Percentiles rank a stretch among this genome's conserved stretches.
These are phyloP conservation scores for Drosophila seguyi DNA, from an alignment of 1,140 invertebrate species.

Conservation along the genomic window DNA sequence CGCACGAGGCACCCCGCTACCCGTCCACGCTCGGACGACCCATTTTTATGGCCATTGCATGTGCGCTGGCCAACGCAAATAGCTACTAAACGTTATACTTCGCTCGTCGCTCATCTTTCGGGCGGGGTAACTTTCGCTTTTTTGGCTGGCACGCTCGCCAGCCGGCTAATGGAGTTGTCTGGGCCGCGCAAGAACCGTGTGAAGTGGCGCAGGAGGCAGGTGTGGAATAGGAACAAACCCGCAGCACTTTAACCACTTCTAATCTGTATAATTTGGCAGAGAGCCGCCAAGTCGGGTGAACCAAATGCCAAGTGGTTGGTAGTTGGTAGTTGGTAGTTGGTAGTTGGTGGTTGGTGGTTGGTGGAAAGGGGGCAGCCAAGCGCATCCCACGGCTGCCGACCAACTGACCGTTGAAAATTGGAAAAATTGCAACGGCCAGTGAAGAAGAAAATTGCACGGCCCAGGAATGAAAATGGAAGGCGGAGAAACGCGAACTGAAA, in stretches of 20 bases:
- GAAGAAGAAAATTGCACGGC: constrained; percentile 83
- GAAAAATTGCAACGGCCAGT: constrained; percentile 80
- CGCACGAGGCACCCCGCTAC: constrained; percentile 17
- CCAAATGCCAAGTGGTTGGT: constrained; percentile 4
- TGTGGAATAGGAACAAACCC: constrained; percentile 69
- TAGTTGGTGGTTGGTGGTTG: constrained; percentile 10
- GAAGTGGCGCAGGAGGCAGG: constrained; percentile 51
- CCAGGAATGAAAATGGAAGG: constrained; percentile 23
- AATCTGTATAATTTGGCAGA: constrained; percentile 73
- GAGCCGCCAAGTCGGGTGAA: constrained; percentile 38
- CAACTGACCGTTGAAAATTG: constrained; percentile 85
- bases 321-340: constrained; percentile 16
- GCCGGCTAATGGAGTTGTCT: constrained; percentile 59
- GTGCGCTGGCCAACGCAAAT: constrained; percentile 42
- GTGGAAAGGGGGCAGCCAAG: constrained; percentile 46
- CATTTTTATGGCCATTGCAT: constrained; percentile 56
- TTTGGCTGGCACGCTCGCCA: constrained; percentile 37
- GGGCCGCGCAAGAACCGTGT: constrained; percentile 53
- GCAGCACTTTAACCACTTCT: constrained; percentile 61
- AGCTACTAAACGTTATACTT: constrained; percentile 53
- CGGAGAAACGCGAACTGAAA: constrained; percentile 61
- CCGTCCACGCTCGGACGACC: constrained; percentile 40
- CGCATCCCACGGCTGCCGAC: constrained; percentile 68
- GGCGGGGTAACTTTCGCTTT: constrained; percentile 72
- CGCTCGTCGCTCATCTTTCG: constrained; percentile 37